Base-by-base conservation (phyloP, 2,113 vertebrate genomes). In the Cebus imitator region DNA sequence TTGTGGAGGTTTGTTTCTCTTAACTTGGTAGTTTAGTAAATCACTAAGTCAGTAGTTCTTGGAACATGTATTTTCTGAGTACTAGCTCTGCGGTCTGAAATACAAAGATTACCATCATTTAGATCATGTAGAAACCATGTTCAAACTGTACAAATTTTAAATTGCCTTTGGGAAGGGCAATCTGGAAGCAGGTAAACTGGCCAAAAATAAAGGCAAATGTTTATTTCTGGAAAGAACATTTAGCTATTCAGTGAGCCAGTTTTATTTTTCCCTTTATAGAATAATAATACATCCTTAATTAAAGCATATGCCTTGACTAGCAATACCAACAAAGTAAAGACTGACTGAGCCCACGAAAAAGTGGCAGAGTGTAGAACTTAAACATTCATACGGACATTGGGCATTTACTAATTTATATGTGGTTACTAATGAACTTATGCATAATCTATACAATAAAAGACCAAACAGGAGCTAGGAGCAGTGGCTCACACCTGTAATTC, bases 221-320 rank as follows among this genome's bases (percentile, higher is more conserved):
- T 18, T 80, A 57, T 52, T 91, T 90, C 83, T 90, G 55, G 21
- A 80, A 97, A 94, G 87, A 95, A 93, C n/a, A 57, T 64, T 75
- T 70, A 92, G 72, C 48, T 85, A 89, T 79, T 94, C 85, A 73
- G 68, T 30, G 37, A 78, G 58, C 25, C 57, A 27, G 23, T 48
- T 79, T 93, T 90, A 90, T 89, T 48, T 85, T 85, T 27, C 61
- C 37, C 50, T 94, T 12, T 40, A 37, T 43, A 93, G 64, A 93
- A 82, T 48, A 94, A 58, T 37, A 82, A 61, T 21, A 66, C 32
- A 75, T 80, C 10, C 45, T 87, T 81, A 84, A 95, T 70, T 87
- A 73, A 91, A 90, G 45, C 57, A 90, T 40, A 48, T 58, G 37
- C 25, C 81, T 93, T 57, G 3, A 82, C 84, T 12, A 95, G 17